Percentiles rank a stretch among this genome's conserved stretches.
These are phyloP conservation scores for Sycobia sp. DNA, from an alignment of 1,140 invertebrate species.

Conservation along the genomic window DNA sequence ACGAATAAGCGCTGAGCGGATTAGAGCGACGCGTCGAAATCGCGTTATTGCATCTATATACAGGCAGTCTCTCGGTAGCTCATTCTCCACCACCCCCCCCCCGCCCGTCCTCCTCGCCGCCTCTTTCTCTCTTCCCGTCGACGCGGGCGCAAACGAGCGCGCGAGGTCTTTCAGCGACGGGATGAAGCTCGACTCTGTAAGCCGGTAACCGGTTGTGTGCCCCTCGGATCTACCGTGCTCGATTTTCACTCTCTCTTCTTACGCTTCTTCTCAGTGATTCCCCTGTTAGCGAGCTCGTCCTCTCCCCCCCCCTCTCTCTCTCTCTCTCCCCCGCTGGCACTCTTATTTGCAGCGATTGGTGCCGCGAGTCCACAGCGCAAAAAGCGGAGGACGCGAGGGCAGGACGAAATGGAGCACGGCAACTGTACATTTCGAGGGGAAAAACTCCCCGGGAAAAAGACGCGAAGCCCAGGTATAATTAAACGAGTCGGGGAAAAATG, in stretches of 20 bases:
- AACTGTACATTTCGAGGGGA: too few relatives aligned
- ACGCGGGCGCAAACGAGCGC: too few relatives aligned
- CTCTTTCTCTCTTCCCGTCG: too few relatives aligned
- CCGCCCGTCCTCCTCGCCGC: too few relatives aligned
- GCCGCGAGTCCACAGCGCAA: neutral
- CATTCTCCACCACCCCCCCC: too few relatives aligned
- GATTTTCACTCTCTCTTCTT: too few relatives aligned
- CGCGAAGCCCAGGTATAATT: neutral
- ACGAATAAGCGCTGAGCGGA: conserved; percentile 46
- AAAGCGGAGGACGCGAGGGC: neutral
- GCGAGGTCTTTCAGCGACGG: too few relatives aligned
- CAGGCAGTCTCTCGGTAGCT: neutral
- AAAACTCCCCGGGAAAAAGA: neutral
- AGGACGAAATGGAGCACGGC: too few relatives aligned
- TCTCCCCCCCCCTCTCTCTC: too few relatives aligned
- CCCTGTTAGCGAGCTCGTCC: too few relatives aligned
- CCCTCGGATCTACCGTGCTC: neutral
- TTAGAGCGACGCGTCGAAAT: conserved; percentile 51
- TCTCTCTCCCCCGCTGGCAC: neutral
- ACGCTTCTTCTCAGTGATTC: too few relatives aligned
- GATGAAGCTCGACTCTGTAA: conserved; percentile 3
- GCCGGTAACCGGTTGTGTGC: conserved; percentile 2
- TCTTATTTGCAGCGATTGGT: neutral
- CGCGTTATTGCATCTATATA: conserved; percentile 48
- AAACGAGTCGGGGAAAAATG: neutral